Base-by-base conservation (phyloP, 2,113 vertebrate species). In the Cephalophus harveyi region DNA sequence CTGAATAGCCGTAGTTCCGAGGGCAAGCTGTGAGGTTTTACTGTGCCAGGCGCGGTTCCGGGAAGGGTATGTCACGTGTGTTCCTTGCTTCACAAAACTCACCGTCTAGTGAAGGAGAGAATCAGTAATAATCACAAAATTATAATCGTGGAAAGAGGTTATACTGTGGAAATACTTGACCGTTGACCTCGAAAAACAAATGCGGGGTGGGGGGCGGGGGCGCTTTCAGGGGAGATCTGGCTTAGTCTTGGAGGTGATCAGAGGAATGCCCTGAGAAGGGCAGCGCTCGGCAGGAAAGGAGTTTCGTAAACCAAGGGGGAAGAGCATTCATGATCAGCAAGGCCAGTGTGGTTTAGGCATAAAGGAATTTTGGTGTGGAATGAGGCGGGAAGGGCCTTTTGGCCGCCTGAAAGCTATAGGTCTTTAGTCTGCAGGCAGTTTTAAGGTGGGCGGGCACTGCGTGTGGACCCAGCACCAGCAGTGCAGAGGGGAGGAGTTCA, bases 141-240 rank as follows among this genome's bases (percentile, higher is more conserved):
- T 67, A 6, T 30, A 3, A 40, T 46, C 40, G 19, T 43, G 46
- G 43, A 74, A 54, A 87, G 48, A 60, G 79, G 57, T 28, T 50
- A 1, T 48, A 30, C n/a, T 60, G 0, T 17, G 33, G 27, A 43
- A 30, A 33, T 27, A 33, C 30, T 93, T 71, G 4, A 14, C 87
- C 67, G 33, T 71, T 64, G 74, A 60, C 71, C 85, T 62, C 71
- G 64, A 19, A 40, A n/a, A 27, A 21, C 30, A 13, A 3, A 16
- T 12, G 0, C 60, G 14, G 30, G 60, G 60, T n/a, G 25, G 43
- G 6, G 28, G 60, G 60, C 2, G 1, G 25, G 4, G 15, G 1
- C 25, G 2, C 14, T n/a, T 9, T 19, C 30, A 13, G 23, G 21
- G 13, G 36, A 9, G 83, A 23, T 16, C 6, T 28, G 76, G 84